Evolutionary conservation across 1,140 invertebrate genomes (phyloP), one percentile per base, ranked within the genome.

Genomic region (Samia ricini): DNA sequence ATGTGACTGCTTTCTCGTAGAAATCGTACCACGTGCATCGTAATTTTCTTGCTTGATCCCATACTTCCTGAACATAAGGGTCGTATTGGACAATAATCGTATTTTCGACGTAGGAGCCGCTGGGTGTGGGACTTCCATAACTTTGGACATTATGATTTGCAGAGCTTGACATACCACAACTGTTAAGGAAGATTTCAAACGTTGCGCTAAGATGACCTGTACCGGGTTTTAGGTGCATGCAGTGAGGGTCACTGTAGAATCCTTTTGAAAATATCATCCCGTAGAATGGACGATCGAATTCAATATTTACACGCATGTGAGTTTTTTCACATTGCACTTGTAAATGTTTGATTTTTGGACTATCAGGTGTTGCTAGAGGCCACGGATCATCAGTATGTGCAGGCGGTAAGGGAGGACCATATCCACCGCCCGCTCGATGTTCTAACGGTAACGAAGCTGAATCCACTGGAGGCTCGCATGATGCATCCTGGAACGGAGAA

Each of bases 261-360:
- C 95, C 96, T 88, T 98, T 98, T 58, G 96, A 97, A 92, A 98
- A 98, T 69, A 98, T 97, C 94, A 98, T 97, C 4, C 97, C 97
- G 85, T 98, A 98, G 91, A 98, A 98, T 0, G 97, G 97, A 24
- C 97, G 92, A 82, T 98, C 97, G 89, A 98, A 98, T 83, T 98
- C 96, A 72, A 98, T 97, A 86, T 97, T 97, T 6, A 98, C 97
- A 23, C 96, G 92, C 97, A 98, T 98, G 79, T 97, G 95, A 48
- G 97, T 98, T 88, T 98, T 98, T 85, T 98, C 97, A 86, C 97
- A 98, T 81, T 98, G 97, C 49, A 98, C 97, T 89, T 98, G 97
- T 24, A 98, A 86, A 76, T 96, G 95, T 81, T 97, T 97, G 69
- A 98, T 98, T 83, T 97, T 96, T 1, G 97, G 97, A 81, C 97